Evolutionary conservation across 1,140 invertebrate species (phyloP), one percentile per base, ranked within the genome.

Genomic region (Papilio aristodemus): DNA sequence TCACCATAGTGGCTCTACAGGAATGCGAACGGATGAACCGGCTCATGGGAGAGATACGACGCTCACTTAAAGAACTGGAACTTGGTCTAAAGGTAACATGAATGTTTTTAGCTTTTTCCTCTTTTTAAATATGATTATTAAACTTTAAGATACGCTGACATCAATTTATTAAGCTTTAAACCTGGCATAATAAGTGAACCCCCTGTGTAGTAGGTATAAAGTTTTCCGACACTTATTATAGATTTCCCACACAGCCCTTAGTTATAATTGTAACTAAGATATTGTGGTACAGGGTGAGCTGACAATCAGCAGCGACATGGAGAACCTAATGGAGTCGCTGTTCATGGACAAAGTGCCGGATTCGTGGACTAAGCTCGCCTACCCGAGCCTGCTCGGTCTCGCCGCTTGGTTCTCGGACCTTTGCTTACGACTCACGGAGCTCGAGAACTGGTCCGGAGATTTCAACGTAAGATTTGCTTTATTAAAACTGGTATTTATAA

Each of bases 11-110:
- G 0, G 97, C 97, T 4, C 95, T 99, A 74, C 98, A 99, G 92
- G 98, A 99, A 92, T 98, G 97, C 85, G 98, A 99, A 87, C 92
- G 97, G 58, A 98, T 99, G 97, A 99, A 99, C 84, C 92, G 93
- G 9, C 91, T 99, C 1, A 97, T 96, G 69, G 90, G 91, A 5
- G 96, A 98, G 88, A 95, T 99, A 27, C 93, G 93, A 68, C 91
- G 96, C 17, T 97, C 97, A 0, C 91, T 99, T 0, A 94, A 94
- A 73, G 97, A 99, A 91, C 91, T 98, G 0, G 95, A 97, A 73
- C 92, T 98, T 4, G 97, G 97, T 10, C 91, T 98, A 0, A 98
- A 98, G 92, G 96, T 96, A 67, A n/a, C n/a, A n/a, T n/a, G 0
- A 25, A 22, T 9, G 9, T 38, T n/a, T n/a, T n/a, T n/a, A n/a